Conservation (phyloP, 2,113 vertebrate genomes). For the Amazona guildingii region DNA sequence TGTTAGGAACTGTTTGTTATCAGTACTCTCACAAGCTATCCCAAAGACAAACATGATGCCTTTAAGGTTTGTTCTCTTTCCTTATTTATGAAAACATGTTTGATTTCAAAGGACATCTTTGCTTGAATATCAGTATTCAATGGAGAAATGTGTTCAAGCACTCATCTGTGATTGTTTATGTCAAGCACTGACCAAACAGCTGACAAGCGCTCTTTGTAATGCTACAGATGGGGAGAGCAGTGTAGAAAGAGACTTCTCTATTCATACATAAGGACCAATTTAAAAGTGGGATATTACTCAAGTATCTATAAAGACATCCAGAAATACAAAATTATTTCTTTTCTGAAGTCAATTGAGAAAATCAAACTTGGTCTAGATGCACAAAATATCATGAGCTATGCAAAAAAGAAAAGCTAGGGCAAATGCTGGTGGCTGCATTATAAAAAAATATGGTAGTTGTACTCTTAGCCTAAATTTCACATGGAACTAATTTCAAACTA, state of each 20-base stretch:
- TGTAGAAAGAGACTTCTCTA: neutral
- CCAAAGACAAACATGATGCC: neutral
- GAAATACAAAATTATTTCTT: neutral
- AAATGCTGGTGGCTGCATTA: neutral
- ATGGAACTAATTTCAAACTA: neutral
- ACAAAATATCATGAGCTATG: neutral
- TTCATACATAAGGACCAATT: neutral
- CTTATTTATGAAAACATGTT: neutral
- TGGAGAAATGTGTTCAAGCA: neutral
- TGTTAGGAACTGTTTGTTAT: neutral
- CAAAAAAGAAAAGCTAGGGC: neutral
- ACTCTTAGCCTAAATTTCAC: neutral
- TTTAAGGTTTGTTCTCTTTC: neutral
- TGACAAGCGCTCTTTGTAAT: slow-evolving; percentile 14
- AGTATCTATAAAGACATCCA: neutral
- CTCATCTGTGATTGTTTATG: neutral
- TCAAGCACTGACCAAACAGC: neutral
- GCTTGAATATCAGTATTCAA: neutral
- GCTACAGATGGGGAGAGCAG: neutral
- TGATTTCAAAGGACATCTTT: neutral
- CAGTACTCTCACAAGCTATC: neutral
- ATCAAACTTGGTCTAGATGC: neutral
- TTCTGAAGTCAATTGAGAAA: neutral
- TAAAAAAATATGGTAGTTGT: neutral
- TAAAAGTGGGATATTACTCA: neutral